Evolutionary conservation across 2,797 vertebrate species (phyloP).

Genomic region (Heteromormyrus szaboi): DNA sequence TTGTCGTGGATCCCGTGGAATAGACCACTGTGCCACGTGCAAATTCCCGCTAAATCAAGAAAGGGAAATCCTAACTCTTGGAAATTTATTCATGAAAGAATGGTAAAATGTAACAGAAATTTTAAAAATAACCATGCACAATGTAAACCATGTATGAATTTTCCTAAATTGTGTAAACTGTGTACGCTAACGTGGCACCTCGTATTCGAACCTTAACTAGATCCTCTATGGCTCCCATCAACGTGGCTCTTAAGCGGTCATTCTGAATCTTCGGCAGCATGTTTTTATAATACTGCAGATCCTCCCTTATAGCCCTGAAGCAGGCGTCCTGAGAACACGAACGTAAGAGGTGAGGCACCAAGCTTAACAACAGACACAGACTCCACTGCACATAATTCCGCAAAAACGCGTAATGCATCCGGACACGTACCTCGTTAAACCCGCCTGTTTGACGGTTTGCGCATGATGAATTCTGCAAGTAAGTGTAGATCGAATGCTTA

Average conservation of each 20-base stretch:
- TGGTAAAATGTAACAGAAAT: not conserved
- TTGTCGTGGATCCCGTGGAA: not conserved
- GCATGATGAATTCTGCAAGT: constrained; percentile 59
- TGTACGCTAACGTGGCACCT: not conserved
- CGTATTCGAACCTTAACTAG: not conserved
- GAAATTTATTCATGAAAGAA: not conserved
- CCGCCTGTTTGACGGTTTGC: constrained; percentile 37
- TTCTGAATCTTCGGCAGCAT: constrained; percentile 41
- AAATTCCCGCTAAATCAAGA: not conserved
- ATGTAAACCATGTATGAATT: not conserved
- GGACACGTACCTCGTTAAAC: constrained; percentile 59
- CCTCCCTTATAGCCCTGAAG: constrained; percentile 65
- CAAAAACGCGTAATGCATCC: not conserved
- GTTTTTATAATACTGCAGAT: constrained; percentile 60
- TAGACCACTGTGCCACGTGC: not conserved
- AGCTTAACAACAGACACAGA: not conserved
- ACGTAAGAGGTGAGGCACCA: not conserved
- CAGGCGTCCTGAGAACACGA: constrained; percentile 63
- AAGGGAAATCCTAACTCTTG: not conserved
- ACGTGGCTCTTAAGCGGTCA: not conserved
- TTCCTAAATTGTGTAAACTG: not conserved
- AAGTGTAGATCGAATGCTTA: not conserved
- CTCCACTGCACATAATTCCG: not conserved
- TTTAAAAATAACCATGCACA: not conserved
- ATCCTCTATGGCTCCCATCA: constrained; percentile 46